A percentile compares a stretch with the other conserved stretches of the same genome.
These are phyloP conservation scores for Plutomurus gul DNA, from an alignment of 1,140 invertebrate species.

Conservation along the genomic window DNA sequence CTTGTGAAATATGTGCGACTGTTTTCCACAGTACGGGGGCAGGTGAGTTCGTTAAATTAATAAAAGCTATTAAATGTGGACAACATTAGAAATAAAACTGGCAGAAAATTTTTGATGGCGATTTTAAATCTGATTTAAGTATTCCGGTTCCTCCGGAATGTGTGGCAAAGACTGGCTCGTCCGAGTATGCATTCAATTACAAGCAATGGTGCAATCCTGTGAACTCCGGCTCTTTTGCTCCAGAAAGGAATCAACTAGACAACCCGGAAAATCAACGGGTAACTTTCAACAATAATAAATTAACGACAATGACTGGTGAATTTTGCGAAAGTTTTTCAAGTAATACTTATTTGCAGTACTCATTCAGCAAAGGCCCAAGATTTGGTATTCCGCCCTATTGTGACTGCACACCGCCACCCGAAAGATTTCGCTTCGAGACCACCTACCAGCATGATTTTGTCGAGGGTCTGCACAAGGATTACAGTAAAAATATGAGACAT, in stretches of 20 bases:
- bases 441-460: conserved; percentile 47
- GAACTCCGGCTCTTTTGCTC: background rate
- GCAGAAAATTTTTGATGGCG: too few relatives aligned
- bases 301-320: background rate
- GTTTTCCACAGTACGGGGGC: conserved; percentile 39
- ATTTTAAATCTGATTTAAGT: background rate
- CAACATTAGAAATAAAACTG: too few relatives aligned
- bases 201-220: conserved; percentile 46
- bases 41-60: conserved; percentile 16
- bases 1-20: conserved; percentile 42
- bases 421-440: conserved; percentile 49
- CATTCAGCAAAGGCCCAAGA: conserved; percentile 50
- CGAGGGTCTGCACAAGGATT: conserved; percentile 22
- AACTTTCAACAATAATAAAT: background rate
- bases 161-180: conserved; percentile 26
- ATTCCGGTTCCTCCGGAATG: conserved; percentile 37
- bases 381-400: conserved; percentile 49
- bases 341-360: conserved; percentile 31
- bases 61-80: background rate
- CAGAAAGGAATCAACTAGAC: background rate
- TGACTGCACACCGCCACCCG: conserved; percentile 51
- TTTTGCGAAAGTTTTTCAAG: too few relatives aligned
- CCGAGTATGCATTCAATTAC: conserved; percentile 45
- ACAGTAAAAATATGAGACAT: background rate
- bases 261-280: conserved; percentile 21